These are phyloP conservation scores for Agrotis ipsilon DNA, from an alignment of 2,888 invertebrate genomes.

Conservation along the genomic window DNA sequence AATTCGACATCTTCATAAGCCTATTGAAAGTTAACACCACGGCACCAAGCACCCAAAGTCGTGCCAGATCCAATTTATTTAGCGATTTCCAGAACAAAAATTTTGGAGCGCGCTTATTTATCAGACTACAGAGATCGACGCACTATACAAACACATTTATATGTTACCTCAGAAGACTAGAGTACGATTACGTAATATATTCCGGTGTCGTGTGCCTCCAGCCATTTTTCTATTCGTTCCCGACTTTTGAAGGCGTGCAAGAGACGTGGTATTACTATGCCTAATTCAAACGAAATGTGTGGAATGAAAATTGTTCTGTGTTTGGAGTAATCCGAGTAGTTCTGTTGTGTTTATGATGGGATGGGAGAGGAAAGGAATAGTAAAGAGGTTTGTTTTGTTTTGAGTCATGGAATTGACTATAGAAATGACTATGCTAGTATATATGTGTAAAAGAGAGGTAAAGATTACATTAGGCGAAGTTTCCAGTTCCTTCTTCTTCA, in stretches of 20 bases:
- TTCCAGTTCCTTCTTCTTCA: too few species aligned
- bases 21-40: conserved; percentile 74
- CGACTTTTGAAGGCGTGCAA: conserved; percentile 73
- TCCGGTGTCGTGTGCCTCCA: conserved; percentile 84
- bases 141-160: conserved; percentile 85
- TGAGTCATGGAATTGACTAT: conserved; percentile 2
- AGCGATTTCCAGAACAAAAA: conserved; percentile 84
- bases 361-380: conserved; percentile 44
- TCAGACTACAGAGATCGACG: conserved; percentile 81
- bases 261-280: conserved; percentile 74
- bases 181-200: conserved; percentile 88
- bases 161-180: conserved; percentile 81
- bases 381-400: conserved; percentile 32
- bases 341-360: conserved; percentile 37
- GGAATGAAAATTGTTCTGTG: conserved; percentile 68
- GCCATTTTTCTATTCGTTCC: conserved; percentile 86
- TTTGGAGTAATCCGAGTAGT: conserved; percentile 62
- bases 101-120: conserved; percentile 82
- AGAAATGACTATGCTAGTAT: conserved; percentile 4
- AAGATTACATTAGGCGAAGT: not conserved
- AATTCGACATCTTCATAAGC: conserved; percentile 69
- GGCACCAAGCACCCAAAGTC: conserved; percentile 64
- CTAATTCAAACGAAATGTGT: conserved; percentile 75
- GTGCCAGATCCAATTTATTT: conserved; percentile 84
- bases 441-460: not conserved